phyloP scores from a whole-genome alignment of 2,113 vertebrate species.

The Lagopus leucura region DNA sequence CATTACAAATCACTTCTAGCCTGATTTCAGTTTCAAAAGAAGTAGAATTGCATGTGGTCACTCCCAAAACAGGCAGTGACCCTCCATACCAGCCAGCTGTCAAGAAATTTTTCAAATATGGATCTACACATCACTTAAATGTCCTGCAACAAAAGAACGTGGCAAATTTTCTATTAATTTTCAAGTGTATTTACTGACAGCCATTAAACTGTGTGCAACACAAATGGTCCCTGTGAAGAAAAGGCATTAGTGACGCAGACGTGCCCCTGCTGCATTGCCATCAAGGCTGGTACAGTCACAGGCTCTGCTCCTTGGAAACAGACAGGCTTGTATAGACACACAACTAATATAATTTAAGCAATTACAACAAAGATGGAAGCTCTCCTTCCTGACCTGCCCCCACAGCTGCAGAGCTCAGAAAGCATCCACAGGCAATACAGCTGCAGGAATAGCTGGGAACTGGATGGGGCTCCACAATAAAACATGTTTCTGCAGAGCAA shows the following conservation, averaged over 20 bases:
- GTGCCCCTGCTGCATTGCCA: background rate
- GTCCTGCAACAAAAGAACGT: background rate
- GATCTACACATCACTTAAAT: background rate
- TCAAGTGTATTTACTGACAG: background rate
- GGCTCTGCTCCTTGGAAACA: background rate
- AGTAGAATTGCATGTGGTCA: background rate
- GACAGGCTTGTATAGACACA: background rate
- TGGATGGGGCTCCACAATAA: background rate
- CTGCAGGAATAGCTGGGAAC: constrained; percentile 7
- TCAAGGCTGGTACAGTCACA: background rate
- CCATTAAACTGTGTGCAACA: background rate
- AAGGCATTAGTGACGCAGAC: background rate
- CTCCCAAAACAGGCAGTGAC: background rate
- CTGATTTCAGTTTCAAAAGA: background rate
- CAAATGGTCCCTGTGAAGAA: background rate
- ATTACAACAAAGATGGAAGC: background rate
- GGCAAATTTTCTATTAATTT: background rate
- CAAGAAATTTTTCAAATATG: background rate
- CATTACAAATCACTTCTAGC: background rate
- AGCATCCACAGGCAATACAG: constrained; percentile 16
- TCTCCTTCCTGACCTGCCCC: background rate
- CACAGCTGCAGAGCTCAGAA: constrained; percentile 46
- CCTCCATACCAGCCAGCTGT: background rate
- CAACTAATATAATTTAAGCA: background rate
- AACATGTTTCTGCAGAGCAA: constrained; percentile 18